Conservation (phyloP, 2,797 vertebrate genomes). For the Percopsis omiscomaycus region DNA sequence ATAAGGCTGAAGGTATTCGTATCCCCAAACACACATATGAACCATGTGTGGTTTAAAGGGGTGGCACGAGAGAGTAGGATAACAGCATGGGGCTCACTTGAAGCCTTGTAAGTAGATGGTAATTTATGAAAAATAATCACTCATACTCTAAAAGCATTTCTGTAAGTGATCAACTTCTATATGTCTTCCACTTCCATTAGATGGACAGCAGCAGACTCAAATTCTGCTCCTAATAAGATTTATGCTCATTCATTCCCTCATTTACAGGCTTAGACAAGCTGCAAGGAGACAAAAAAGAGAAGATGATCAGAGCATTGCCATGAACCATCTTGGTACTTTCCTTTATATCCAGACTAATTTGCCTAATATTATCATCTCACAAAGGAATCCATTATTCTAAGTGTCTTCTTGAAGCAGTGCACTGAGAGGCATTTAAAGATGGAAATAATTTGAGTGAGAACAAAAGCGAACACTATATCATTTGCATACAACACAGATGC, state of each 20-base stretch:
- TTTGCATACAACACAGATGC: constrained; percentile 4
- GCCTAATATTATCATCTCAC: constrained; percentile 68
- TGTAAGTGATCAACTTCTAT: constrained; percentile 39
- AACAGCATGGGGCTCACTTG: constrained; percentile 19
- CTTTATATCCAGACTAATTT: constrained; percentile 71
- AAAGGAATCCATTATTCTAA: constrained; percentile 49
- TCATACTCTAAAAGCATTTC: constrained; percentile 19
- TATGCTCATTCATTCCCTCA: constrained; percentile 64
- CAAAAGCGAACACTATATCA: constrained; percentile 10
- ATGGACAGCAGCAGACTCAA: constrained; percentile 39
- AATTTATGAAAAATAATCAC: constrained; percentile 24
- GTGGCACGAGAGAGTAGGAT: constrained; percentile 15
- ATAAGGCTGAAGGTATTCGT: constrained; percentile 18
- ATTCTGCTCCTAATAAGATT: constrained; percentile 72
- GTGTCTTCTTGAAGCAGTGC: constrained; percentile 40
- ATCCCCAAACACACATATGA: constrained; percentile 23
- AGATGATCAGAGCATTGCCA: constrained; percentile 70
- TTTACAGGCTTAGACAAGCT: constrained; percentile 64
- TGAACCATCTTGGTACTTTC: constrained; percentile 51
- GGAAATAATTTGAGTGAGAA: constrained; percentile 11
- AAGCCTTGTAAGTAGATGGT: constrained; percentile 20
- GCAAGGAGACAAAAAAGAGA: constrained; percentile 48
- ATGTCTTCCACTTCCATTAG: constrained; percentile 17
- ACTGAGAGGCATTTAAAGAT: constrained; percentile 35
- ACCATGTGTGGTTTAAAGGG: constrained; percentile 22